Base-by-base conservation (phyloP, 2,113 vertebrate genomes). In the Nothoprocta perdicaria region DNA sequence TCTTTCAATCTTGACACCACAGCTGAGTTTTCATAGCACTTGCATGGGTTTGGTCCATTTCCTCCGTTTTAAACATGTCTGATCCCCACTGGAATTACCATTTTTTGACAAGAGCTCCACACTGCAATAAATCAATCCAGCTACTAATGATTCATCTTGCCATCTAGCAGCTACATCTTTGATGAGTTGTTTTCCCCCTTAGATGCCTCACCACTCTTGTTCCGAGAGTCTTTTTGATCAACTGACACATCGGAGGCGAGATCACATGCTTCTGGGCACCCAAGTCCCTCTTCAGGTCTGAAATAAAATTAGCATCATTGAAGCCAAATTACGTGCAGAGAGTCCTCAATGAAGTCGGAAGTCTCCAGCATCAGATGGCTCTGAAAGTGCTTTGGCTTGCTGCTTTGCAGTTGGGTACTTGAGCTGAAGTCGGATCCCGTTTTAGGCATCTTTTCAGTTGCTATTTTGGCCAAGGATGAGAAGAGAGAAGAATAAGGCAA, bases 301-400 rank as follows among this genome's bases (percentile, higher is more conserved):
- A 86, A 93, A 35, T 14, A 57, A 45, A 61, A 79, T 9, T 62
- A 65, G 50, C n/a, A 58, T 58, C 52, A 80, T 48, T 41, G 19
- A 41, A 82, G 66, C 21, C 1, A 4, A 76, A 80, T 80, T 38
- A 58, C 14, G 52, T 0, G 0, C 29, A 11, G 35, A 62, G 83
- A 89, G 71, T 53, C 88, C 15, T 5, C 46, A 48, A 69, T 78
- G 48, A 89, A 65, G 86, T 69, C 55, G 69, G 69, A 48, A 81
- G 50, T 29, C 43, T 87, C 45, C 31, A 1, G 14, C 18, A 62
- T n/a, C 61, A 60, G 18, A 46, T 16, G 35, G 88, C 35, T 48
- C 58, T 43, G 10, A 26, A 33, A 6, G 23, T 0, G 4, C 67
- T 85, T 52, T 24, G 13, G 75, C 29, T 81, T 74, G 84, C 66